Percentiles rank a stretch among this genome's conserved stretches.
Conservation (phyloP, 2,113 vertebrate genomes). For the Lota lota region DNA sequence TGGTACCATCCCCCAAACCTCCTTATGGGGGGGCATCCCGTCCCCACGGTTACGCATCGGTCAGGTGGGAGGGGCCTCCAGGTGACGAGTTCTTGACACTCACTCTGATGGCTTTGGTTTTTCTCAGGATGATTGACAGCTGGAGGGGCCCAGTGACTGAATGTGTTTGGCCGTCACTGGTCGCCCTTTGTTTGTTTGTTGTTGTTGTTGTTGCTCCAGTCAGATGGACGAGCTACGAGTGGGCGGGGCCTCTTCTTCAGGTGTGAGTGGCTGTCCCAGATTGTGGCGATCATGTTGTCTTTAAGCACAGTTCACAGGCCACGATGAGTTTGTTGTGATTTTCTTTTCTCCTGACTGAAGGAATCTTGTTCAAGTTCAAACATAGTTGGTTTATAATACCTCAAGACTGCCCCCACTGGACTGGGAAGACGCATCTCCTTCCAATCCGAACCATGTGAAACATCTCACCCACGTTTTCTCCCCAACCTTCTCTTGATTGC, state of each 20-base stretch:
- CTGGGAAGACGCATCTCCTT: background rate
- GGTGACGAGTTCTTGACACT: conserved; percentile 37
- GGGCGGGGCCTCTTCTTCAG: conserved; percentile 49
- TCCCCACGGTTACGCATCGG: background rate
- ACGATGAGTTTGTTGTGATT: conserved; percentile 6
- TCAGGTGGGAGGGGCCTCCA: conserved; percentile 1
- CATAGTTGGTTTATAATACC: background rate
- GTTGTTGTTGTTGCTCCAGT: conserved; percentile 54
- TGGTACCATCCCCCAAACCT: conserved; percentile 5
- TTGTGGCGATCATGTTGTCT: conserved; percentile 42
- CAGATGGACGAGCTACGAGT: conserved; percentile 50
- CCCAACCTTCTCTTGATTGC: too few species aligned
- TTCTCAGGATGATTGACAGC: conserved; percentile 69
- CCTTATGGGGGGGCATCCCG: background rate
- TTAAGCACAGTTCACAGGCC: conserved; percentile 43
- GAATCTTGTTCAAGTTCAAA: background rate
- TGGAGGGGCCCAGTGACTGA: conserved; percentile 71
- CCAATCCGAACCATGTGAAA: too few species aligned
- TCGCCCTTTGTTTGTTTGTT: conserved; percentile 18
- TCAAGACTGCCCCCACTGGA: background rate
- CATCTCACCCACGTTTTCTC: too few species aligned
- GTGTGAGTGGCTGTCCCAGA: conserved; percentile 31
- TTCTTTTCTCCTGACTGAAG: background rate
- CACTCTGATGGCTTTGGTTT: conserved; percentile 67
- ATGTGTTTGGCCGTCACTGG: conserved; percentile 75